Evolutionary conservation across 30 jellyfish, hydroid and myxozoan genomes (phyloP).

Genomic region (Cassiopea andromeda): DNA sequence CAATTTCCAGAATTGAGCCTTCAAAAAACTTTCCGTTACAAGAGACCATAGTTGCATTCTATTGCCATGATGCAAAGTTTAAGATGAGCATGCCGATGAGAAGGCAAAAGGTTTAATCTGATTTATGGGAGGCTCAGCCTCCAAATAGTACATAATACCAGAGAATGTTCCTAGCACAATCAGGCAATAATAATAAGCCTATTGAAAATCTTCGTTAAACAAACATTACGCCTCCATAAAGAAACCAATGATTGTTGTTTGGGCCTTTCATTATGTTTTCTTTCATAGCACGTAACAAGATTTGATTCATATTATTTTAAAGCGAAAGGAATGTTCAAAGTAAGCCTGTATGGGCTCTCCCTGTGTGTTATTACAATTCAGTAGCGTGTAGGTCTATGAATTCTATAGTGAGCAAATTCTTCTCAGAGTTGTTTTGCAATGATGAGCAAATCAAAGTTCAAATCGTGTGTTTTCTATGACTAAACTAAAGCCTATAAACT

Average conservation of each 20-base stretch:
- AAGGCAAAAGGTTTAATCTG: not conserved
- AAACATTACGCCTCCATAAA: not conserved
- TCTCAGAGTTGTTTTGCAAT: not conserved
- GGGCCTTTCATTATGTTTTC: not conserved
- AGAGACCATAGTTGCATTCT: too few species aligned
- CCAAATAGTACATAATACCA: not conserved
- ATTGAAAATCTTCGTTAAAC: not conserved
- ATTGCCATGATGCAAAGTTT: too few species aligned
- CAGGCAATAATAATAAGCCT: not conserved
- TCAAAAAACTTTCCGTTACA: too few species aligned
- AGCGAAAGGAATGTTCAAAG: not conserved
- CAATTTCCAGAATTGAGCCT: too few species aligned
- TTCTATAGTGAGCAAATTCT: not conserved
- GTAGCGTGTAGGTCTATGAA: not conserved
- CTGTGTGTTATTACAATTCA: not conserved
- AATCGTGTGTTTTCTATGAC: not conserved
- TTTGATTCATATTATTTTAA: not conserved
- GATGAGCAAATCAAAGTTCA: not conserved
- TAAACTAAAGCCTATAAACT: too few species aligned
- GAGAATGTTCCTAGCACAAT: not conserved
- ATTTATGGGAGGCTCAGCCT: not conserved
- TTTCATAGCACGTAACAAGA: slow-evolving; percentile 1
- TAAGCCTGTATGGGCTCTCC: slow-evolving; percentile 1
- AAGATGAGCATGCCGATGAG: not conserved
- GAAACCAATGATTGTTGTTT: not conserved